Percentiles rank a stretch among this genome's conserved stretches.
Evolutionary conservation across 2,888 invertebrate genomes (phyloP).

Genomic region (Epistrophe eligans): DNA sequence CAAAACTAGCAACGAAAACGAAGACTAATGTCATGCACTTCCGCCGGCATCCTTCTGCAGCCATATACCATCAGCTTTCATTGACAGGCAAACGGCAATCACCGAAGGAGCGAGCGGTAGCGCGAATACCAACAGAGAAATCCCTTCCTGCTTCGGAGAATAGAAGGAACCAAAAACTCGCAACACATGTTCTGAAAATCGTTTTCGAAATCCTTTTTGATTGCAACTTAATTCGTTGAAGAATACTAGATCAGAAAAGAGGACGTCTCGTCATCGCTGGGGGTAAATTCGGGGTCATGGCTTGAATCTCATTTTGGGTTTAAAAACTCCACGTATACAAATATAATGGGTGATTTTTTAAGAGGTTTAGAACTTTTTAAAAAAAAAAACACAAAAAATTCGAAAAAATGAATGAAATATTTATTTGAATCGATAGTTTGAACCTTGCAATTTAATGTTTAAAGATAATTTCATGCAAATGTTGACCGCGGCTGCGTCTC

Average conservation of each 20-base stretch:
- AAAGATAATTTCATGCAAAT: too few species aligned
- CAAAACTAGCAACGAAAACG: constrained; percentile 28
- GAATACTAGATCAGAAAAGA: constrained; percentile 21
- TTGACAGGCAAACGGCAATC: constrained; percentile 6
- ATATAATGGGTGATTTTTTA: too few species aligned
- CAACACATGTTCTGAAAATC: constrained; percentile 71
- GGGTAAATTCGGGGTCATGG: constrained; percentile 31
- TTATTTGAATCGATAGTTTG: too few species aligned
- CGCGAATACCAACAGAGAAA: not conserved
- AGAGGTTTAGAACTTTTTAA: too few species aligned
- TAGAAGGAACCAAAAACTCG: constrained; percentile 41
- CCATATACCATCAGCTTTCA: not conserved
- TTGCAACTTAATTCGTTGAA: constrained; percentile 69
- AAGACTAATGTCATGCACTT: constrained; percentile 40
- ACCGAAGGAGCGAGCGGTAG: not conserved
- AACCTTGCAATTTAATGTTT: too few species aligned
- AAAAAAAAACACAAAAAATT: too few species aligned
- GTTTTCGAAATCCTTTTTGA: constrained; percentile 70
- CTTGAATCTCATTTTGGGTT: constrained; percentile 17
- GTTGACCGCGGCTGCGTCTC: too few species aligned
- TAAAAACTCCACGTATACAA: constrained; percentile 44
- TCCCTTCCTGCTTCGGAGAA: not conserved
- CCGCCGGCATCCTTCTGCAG: not conserved
- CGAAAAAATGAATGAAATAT: too few species aligned
- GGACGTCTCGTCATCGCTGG: not conserved